Evolutionary conservation across 30 jellyfish, hydroid and myxozoan genomes (phyloP), one percentile per base, ranked within the genome.

Genomic region (Cassiopea andromeda): DNA sequence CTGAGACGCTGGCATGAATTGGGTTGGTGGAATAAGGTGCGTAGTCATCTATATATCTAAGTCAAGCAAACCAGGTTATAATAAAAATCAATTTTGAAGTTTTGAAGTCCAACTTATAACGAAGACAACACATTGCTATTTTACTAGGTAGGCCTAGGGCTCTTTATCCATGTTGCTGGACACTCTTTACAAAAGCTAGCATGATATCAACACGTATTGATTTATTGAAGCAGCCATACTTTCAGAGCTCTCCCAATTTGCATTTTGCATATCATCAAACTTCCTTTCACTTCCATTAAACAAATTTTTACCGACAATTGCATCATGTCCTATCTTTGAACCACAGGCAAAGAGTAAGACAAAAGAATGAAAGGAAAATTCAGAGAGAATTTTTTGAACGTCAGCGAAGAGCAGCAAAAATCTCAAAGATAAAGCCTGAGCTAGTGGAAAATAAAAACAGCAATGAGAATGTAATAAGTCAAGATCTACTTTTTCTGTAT

Each of bases 11-110:
- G 77, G 19, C 7, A 92, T 92, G 98, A 92, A 92, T 70, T 92
- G 98, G 98, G 98, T 92, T 73, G 98, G 98, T 1, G 98, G 98
- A 18, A 93, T 93, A 75, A 87, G 98, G 98, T 92, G 7, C 58
- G 84, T 0, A 64, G 27, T 17, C 19, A 64, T 64, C 15, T 64
- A 3, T 54, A 3, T 54, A 6, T 54, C 7, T 6, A 10, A 54
- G 0, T 10, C 7, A 10, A 54, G 12, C 7, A 54, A 10, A 54
- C 10, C 10, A 54, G 0, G 64, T 0, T 3, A 54, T 27, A 27
- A 27, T 27, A 27, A 27, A 27, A 27, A 27, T 27, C 38, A 27
- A 27, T 27, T 27, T 27, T 27, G 38, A 27, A 27, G 38, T 27
- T 27, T 27, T 27, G 38, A 27, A 27, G 38, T 27, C 38, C 38